A percentile compares a stretch with the other conserved stretches of the same genome.
Evolutionary conservation across 1,140 invertebrate genomes (phyloP).

Genomic region (Hycleus cichorii): DNA sequence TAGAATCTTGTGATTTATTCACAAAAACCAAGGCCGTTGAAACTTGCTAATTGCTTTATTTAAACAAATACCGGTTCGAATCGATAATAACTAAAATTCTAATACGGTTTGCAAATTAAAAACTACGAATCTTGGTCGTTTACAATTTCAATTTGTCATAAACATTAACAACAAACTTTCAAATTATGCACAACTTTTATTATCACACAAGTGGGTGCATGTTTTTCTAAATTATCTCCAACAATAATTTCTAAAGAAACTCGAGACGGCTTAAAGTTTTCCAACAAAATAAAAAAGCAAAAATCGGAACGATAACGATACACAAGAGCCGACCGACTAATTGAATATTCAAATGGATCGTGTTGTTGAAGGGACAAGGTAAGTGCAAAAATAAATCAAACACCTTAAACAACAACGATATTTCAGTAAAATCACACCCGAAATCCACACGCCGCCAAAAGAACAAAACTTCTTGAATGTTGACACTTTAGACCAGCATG

Average conservation of each 20-base stretch:
- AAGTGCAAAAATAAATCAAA: slow-evolving; percentile 7
- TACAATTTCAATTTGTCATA: slow-evolving; percentile 4
- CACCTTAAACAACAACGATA: slow-evolving; percentile 3
- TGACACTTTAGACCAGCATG: too few relatives aligned
- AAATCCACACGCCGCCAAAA: background rate
- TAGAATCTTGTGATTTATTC: too few relatives aligned
- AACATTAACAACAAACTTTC: background rate
- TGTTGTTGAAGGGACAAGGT: slow-evolving; percentile 34
- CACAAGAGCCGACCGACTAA: background rate
- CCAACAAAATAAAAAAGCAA: too few relatives aligned
- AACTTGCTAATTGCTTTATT: slow-evolving; percentile 7
- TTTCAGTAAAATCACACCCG: background rate
- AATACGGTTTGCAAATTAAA: too few relatives aligned
- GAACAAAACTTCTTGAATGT: slow-evolving; percentile 1
- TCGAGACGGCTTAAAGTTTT: slow-evolving; percentile 15
- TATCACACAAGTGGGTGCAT: slow-evolving; percentile 9
- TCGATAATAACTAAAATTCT: too few relatives aligned
- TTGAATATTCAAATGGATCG: slow-evolving; percentile 27
- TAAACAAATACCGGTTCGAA: background rate
- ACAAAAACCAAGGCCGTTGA: background rate
- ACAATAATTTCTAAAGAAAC: slow-evolving; percentile 13
- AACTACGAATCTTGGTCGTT: background rate
- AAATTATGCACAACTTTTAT: slow-evolving; percentile 10
- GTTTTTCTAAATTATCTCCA: slow-evolving; percentile 18
- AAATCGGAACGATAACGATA: slow-evolving; percentile 16